A percentile compares a stretch with the other conserved stretches of the same genome.
Evolutionary conservation across 2,888 invertebrate genomes (phyloP).

Genomic region (Allophyes oxyacanthae): DNA sequence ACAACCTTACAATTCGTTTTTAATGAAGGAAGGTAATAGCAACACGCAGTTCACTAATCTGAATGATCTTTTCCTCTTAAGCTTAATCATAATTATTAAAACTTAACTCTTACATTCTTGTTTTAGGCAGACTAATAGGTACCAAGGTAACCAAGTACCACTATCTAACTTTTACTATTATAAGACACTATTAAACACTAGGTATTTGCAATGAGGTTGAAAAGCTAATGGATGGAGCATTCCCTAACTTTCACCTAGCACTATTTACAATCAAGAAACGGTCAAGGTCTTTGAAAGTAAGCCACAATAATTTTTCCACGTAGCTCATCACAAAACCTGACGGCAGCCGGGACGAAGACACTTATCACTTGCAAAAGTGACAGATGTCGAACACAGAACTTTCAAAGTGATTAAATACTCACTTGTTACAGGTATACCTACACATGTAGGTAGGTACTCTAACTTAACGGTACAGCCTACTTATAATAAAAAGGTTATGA

Average conservation of each 20-base stretch:
- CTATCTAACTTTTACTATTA: no score
- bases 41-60: not conserved
- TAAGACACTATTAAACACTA: no score
- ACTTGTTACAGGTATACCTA: conserved; percentile 39
- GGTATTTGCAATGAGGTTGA: no score
- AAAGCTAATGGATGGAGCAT: no score
- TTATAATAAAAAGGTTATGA: conserved; percentile 58
- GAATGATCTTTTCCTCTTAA: not conserved
- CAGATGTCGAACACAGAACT: conserved; percentile 58
- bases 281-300: conserved; percentile 54
- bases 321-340: conserved; percentile 38
- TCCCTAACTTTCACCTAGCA: conserved; percentile 51
- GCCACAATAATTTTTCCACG: conserved; percentile 22
- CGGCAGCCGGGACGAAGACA: conserved; percentile 29
- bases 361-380: conserved; percentile 41
- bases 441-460: conserved; percentile 9
- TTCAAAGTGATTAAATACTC: conserved; percentile 54
- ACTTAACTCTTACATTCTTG: no score
- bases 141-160: no score
- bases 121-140: no score
- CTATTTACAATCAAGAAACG: conserved; percentile 32
- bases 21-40: not conserved
- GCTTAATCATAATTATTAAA: no score
- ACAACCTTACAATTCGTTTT: conserved; percentile 5
- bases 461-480: conserved; percentile 67